These are phyloP conservation scores for Mormyrus iriodes DNA, from an alignment of 2,113 vertebrate species.

Conservation along the genomic window DNA sequence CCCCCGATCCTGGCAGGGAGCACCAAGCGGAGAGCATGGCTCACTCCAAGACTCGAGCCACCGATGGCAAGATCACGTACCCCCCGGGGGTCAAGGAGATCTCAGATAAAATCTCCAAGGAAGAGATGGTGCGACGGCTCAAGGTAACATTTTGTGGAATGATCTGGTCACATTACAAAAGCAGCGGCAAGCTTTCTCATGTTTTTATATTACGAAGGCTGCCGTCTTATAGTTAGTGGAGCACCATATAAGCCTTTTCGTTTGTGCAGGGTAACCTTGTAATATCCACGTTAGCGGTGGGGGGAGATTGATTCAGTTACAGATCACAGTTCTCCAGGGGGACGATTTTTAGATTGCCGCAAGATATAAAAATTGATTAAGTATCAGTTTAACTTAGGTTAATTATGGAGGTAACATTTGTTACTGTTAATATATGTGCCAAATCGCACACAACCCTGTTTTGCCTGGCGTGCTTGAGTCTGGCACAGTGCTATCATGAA, in stretches of 20 bases:
- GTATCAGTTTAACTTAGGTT: neutral
- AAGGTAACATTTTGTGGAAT: constrained; percentile 68
- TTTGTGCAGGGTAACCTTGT: neutral
- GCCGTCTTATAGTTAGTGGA: neutral
- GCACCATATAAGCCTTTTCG: neutral
- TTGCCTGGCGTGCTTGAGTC: neutral
- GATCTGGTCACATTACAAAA: neutral
- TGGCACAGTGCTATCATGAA: neutral
- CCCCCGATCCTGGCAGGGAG: constrained; percentile 57
- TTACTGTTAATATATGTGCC: neutral
- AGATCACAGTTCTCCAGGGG: neutral
- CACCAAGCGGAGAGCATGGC: constrained; percentile 81
- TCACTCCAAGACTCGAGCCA: constrained; percentile 95
- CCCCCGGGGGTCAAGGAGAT: constrained; percentile 99
- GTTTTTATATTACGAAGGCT: neutral
- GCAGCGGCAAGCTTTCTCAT: neutral
- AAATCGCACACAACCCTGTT: neutral
- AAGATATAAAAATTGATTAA: neutral
- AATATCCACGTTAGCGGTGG: neutral
- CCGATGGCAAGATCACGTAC: constrained; percentile 97
- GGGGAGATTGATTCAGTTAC: neutral
- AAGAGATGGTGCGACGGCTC: constrained; percentile 96
- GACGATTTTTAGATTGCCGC: neutral
- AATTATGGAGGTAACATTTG: neutral
- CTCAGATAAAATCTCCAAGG: constrained; percentile 98